Base-by-base conservation (phyloP, 1,140 invertebrate species). In the Drosophila pruinosa region DNA sequence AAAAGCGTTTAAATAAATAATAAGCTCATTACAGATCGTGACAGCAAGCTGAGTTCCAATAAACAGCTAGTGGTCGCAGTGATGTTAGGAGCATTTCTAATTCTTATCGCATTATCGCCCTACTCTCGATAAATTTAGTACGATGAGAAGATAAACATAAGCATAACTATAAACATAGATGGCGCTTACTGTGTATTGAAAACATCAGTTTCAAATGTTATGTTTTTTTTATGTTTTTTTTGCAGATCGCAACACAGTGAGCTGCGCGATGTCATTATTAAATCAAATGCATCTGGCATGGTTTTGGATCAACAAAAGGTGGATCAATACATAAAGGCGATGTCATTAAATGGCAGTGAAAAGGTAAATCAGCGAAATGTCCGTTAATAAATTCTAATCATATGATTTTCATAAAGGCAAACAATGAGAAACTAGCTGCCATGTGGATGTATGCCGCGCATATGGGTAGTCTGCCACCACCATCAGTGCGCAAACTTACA, bases 371-470 rank as follows among this genome's bases (percentile, higher is more conserved):
- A 21, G 2, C 10, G 0, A 17, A 17, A 2, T 3, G 2, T 41
- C 1, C 1, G 14, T 43, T 7, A 0, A 10, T 10, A 0, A n/a
- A 34, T 45, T 24, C 0, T 0, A 10, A 54, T 12, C 22, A 31
- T 31, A 50, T n/a, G n/a, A 31, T 36, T 38, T 10, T 45, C 41
- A 0, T 52, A 45, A 6, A 89, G 86, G 68, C 75, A 1, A 91
- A 79, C 41, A 77, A 70, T 3, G 86, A 91, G 17, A 91, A 91
- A 62, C 39, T 91, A 28, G 83, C 88, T 0, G 86, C 89, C 12
- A 76, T 91, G 78, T 91, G 89, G 89, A 91, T 91, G 89, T 89
- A 89, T 50, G 76, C 80, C 28, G 62, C 79, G 0, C 85, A 90
- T n/a, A 90, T 79, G 74, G 85, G 74, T 7, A 80, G 26, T 15